Evolutionary conservation across 2,113 vertebrate genomes (phyloP).

Genomic region (Gopherus evgoodei): DNA sequence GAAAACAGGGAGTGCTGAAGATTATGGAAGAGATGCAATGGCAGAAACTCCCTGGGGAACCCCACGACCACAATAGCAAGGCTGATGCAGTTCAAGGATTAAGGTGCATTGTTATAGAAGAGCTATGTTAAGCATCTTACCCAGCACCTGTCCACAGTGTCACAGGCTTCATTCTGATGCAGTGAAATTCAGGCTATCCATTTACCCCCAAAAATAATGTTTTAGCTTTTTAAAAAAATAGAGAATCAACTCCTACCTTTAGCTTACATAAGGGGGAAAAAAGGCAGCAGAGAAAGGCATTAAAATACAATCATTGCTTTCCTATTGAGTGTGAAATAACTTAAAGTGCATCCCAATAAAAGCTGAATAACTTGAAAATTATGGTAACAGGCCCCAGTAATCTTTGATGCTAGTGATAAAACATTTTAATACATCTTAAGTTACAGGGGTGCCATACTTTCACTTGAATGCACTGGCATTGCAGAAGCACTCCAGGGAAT

Average conservation of each 20-base stretch:
- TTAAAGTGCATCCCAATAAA: neutral
- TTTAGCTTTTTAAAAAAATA: neutral
- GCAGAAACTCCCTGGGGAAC: neutral
- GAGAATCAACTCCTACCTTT: neutral
- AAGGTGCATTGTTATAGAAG: neutral
- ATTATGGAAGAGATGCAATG: neutral
- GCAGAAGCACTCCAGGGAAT: neutral
- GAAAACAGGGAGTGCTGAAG: neutral
- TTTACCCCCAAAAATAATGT: neutral
- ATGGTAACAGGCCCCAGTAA: neutral
- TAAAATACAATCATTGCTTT: neutral
- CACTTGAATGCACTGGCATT: neutral
- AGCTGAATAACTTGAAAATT: neutral
- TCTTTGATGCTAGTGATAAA: neutral
- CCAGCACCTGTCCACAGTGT: neutral
- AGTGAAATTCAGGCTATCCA: neutral
- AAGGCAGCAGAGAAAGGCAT: neutral
- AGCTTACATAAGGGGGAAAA: neutral
- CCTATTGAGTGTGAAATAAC: neutral
- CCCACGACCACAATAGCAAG: neutral
- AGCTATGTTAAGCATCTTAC: slow-evolving; percentile 48
- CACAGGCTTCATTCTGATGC: neutral
- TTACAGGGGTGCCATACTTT: neutral
- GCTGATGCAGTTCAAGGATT: slow-evolving; percentile 30
- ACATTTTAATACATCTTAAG: neutral